Evolutionary conservation across 2,797 vertebrate genomes (phyloP), one percentile per base, ranked within the genome.

Genomic region (Acanthiza pusilla): DNA sequence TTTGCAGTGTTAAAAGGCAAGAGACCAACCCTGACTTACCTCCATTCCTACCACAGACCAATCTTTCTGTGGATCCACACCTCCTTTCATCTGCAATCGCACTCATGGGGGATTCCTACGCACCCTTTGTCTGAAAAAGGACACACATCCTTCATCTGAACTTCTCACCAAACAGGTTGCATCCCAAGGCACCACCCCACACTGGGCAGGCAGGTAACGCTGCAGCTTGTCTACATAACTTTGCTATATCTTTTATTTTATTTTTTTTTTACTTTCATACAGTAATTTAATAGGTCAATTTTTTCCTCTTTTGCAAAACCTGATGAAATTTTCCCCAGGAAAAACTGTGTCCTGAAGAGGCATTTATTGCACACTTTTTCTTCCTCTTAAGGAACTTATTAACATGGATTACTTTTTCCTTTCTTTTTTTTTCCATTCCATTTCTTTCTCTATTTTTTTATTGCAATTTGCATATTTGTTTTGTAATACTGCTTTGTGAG

Each of bases 21-120:
- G 32, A 51, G 12, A 50, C 10, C 36, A 71, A 60, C 7, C 23
- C 13, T 54, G 22, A 74, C 17, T 55, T 73, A 38, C 4, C 13
- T 32, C 21, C 9, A 16, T 11, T 70, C 7, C 9, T 29, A 16
- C 30, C 40, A 51, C 0, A 0, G 12, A 47, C 21, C 12, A 68
- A 12, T 8, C 11, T 84, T 84, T 65, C 66, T 29, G 7, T 23
- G 48, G 34, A 48, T 21, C 62, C 29, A 42, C 16, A 73, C 12
- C 7, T 70, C 30, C 48, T 22, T 77, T 25, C 1, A 2, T 48
- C 40, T 57, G n/a, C 5, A 10, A 27, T 42, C 29, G 18, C 32
- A 34, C 34, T 30, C 4, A 2, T 5, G 20, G n/a, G 36, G 40
- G 36, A 66, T 42, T 26, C 22, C 25, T 79, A 1, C 22, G 55